These are phyloP conservation scores for Cephus nigrinus DNA, from an alignment of 2,888 invertebrate genomes.

Conservation along the genomic window DNA sequence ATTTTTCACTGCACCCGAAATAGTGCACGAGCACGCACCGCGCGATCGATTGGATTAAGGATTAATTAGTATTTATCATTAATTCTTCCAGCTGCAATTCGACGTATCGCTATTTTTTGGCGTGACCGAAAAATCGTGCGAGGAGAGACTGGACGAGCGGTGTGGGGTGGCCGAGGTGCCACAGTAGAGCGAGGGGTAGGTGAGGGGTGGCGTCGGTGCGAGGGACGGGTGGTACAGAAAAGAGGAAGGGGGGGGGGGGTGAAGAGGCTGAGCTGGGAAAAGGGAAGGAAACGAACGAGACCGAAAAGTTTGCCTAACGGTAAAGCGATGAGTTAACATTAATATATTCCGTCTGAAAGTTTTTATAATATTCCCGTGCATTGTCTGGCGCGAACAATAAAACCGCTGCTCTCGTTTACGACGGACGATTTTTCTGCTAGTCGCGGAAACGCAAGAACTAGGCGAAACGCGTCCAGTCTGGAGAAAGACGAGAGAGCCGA, in stretches of 20 bases:
- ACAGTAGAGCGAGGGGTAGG: background rate
- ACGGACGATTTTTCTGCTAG: conserved; percentile 59
- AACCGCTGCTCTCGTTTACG: conserved; percentile 64
- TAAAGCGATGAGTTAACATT: conserved; percentile 66
- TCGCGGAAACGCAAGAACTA: conserved; percentile 49
- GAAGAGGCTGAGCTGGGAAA: conserved; percentile 4
- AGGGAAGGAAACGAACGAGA: conserved; percentile 35
- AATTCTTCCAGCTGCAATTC: no score
- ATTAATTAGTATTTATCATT: no score
- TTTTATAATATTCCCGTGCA: conserved; percentile 65
- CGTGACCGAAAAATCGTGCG: no score
- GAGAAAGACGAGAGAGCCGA: background rate
- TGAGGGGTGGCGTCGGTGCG: conserved; percentile 12
- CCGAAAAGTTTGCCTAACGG: conserved; percentile 65
- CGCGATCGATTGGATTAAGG: no score
- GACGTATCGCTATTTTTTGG: no score
- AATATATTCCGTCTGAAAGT: conserved; percentile 66
- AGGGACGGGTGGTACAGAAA: conserved; percentile 20
- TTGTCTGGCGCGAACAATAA: conserved; percentile 64
- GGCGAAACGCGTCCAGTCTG: conserved; percentile 36
- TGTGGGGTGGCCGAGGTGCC: no score
- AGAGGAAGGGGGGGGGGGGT: conserved; percentile 1
- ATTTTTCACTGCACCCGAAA: no score
- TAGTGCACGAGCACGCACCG: no score
- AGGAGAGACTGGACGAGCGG: no score